These are phyloP conservation scores for Tricholaema leucomelas DNA, from an alignment of 2,113 vertebrate genomes.

Conservation along the genomic window DNA sequence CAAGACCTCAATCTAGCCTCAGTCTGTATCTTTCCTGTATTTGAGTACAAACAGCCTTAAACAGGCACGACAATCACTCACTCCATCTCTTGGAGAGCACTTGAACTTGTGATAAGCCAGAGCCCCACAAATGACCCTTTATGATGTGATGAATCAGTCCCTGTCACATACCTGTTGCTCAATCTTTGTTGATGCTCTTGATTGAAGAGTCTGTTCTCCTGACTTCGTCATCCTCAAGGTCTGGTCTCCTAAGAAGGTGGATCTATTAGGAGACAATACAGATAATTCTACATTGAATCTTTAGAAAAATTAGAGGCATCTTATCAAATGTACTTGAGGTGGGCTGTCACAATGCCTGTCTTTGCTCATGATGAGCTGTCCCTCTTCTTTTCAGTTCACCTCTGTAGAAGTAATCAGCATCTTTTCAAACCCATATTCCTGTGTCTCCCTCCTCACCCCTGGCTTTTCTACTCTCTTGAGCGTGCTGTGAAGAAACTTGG, in stretches of 20 bases:
- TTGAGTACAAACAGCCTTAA: neutral
- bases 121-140: neutral
- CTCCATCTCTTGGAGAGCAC: neutral
- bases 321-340: neutral
- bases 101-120: neutral
- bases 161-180: neutral
- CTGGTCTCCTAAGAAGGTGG: neutral
- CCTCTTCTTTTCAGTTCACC: neutral
- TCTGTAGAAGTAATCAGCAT: neutral
- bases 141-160: neutral
- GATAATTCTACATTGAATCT: neutral
- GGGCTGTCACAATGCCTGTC: neutral
- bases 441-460: neutral
- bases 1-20: neutral
- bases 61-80: neutral
- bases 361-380: neutral
- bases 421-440: neutral
- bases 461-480: neutral
- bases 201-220: neutral
- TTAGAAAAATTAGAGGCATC: neutral
- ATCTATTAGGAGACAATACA: neutral
- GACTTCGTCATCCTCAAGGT: neutral
- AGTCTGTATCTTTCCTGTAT: neutral
- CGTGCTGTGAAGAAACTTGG: neutral
- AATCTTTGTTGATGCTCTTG: neutral